These are phyloP conservation scores for Drosophila kanapiae DNA, from an alignment of 1,140 invertebrate genomes.

Conservation along the genomic window DNA sequence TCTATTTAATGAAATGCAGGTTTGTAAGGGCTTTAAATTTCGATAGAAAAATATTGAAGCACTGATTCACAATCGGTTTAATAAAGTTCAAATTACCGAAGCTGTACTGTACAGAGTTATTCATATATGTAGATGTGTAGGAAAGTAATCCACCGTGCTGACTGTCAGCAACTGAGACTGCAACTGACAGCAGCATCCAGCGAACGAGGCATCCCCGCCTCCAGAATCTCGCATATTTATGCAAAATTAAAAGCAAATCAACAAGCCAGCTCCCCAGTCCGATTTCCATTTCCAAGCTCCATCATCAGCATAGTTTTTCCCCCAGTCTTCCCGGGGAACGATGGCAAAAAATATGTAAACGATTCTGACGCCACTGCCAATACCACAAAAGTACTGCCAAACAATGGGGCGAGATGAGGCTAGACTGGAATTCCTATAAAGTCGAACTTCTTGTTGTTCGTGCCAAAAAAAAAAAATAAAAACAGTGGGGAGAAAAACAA, in stretches of 20 bases:
- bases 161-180: constrained; percentile 58
- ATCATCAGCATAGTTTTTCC: constrained; percentile 60
- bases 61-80: not conserved
- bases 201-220: constrained; percentile 5
- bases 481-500: constrained; percentile 46
- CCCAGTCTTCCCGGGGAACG: not conserved
- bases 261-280: constrained; percentile 65
- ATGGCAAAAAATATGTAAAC: constrained; percentile 58
- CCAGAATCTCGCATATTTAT: constrained; percentile 69
- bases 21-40: too few relatives aligned
- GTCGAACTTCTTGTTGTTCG: constrained; percentile 61
- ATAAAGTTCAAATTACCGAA: not conserved
- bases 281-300: constrained; percentile 50
- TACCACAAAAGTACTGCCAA: constrained; percentile 52
- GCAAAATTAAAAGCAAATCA: constrained; percentile 80
- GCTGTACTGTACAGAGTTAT: constrained; percentile 43
- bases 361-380: constrained; percentile 60
- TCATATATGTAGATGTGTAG: constrained; percentile 66
- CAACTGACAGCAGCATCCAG: constrained; percentile 59
- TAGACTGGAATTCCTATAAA: constrained; percentile 68
- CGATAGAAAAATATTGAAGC: too few relatives aligned
- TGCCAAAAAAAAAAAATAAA: constrained; percentile 51
- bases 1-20: not conserved
- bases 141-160: constrained; percentile 52
- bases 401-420: constrained; percentile 41